A percentile compares a stretch with the other conserved stretches of the same genome.
These are phyloP conservation scores for Pandemis corylana DNA, from an alignment of 2,888 invertebrate genomes.

Conservation along the genomic window DNA sequence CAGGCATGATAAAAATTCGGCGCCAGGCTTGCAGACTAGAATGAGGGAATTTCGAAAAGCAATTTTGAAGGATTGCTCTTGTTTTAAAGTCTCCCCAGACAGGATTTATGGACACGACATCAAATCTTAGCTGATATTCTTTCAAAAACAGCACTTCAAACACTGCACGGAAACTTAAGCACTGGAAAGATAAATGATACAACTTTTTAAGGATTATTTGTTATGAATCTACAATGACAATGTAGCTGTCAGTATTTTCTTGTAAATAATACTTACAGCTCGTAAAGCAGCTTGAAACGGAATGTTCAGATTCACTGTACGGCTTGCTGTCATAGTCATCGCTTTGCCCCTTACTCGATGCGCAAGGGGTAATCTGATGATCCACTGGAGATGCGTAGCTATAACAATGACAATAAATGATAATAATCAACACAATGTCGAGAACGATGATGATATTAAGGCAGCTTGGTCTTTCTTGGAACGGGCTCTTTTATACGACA, in stretches of 20 bases:
- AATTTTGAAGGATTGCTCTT: neutral
- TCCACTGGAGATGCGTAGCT: conserved; percentile 82
- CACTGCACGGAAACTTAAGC: too few species aligned
- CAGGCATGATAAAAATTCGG: conserved; percentile 18
- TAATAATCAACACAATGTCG: too few species aligned
- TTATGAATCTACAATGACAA: neutral
- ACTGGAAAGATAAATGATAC: neutral
- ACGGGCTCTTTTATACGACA: too few species aligned
- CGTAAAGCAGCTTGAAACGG: conserved; percentile 81
- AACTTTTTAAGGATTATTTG: neutral
- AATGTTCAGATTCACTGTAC: conserved; percentile 82
- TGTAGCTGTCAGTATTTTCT: neutral
- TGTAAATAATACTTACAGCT: conserved; percentile 79
- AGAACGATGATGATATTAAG: too few species aligned
- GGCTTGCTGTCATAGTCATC: conserved; percentile 82
- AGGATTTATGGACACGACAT: too few species aligned
- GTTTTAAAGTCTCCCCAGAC: too few species aligned
- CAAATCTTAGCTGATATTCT: too few species aligned
- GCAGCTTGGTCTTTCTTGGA: too few species aligned
- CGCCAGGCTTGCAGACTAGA: neutral
- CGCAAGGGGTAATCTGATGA: conserved; percentile 78
- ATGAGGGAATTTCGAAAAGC: neutral
- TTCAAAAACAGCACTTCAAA: too few species aligned
- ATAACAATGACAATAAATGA: conserved; percentile 45
- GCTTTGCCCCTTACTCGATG: conserved; percentile 86